A percentile compares a stretch with the other conserved stretches of the same genome.
phyloP scores from a whole-genome alignment of 2,888 invertebrate species.

The Amiota mariae region DNA sequence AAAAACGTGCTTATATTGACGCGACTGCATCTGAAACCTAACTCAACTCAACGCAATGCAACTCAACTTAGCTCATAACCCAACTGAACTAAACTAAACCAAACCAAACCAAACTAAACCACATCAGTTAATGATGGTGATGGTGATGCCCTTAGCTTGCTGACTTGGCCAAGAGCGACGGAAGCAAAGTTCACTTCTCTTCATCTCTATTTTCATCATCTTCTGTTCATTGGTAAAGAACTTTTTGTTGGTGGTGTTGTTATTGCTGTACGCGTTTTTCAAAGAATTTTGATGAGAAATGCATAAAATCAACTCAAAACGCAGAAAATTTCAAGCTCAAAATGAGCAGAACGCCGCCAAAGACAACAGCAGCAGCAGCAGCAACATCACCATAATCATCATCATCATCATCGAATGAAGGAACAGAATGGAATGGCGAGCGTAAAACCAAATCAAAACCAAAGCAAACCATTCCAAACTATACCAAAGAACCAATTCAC shows the following conservation, averaged over 20 bases:
- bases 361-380: background rate
- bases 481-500: too few relatives aligned
- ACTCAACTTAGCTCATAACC: too few relatives aligned
- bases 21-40: background rate
- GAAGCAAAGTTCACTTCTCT: background rate
- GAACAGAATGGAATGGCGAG: too few relatives aligned
- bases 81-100: too few relatives aligned
- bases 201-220: background rate
- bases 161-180: slow-evolving; percentile 6
- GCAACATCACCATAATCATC: background rate
- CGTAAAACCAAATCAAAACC: too few relatives aligned
- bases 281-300: slow-evolving; percentile 42
- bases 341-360: slow-evolving; percentile 26
- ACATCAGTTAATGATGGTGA: too few relatives aligned
- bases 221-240: background rate
- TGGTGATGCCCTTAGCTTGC: background rate
- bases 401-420: too few relatives aligned
- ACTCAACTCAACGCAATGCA: background rate
- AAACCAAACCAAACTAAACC: too few relatives aligned
- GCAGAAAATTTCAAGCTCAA: slow-evolving; percentile 20
- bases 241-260: background rate
- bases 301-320: slow-evolving; percentile 46
- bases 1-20: slow-evolving; percentile 3
- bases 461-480: too few relatives aligned
- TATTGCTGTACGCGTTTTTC: slow-evolving; percentile 8